A percentile compares a stretch with the other conserved stretches of the same genome.
phyloP scores from a whole-genome alignment of 1,140 invertebrate genomes.

The Galleria mellonella region DNA sequence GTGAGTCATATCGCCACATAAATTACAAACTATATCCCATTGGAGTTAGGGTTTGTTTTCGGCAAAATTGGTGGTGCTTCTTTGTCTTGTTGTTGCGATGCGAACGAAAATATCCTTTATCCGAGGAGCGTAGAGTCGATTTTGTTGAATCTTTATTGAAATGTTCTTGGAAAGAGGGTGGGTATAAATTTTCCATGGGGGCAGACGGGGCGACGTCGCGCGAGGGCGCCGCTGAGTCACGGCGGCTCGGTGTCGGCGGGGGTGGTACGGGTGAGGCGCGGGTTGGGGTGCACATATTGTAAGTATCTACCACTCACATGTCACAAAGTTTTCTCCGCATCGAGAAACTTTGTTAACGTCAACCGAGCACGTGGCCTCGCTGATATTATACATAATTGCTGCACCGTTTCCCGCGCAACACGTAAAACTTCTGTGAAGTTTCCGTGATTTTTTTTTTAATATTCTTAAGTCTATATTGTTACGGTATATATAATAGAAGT shows the following conservation, averaged over 20 bases:
- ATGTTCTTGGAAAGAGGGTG: conserved; percentile 66
- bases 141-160: conserved; percentile 28
- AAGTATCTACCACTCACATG: conserved; percentile 70
- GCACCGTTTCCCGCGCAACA: conserved; percentile 40
- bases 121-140: conserved; percentile 30
- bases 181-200: conserved; percentile 72
- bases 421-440: conserved; percentile 14
- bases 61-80: conserved; percentile 56
- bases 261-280: conserved; percentile 6
- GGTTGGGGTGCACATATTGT: conserved; percentile 50
- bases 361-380: conserved; percentile 67
- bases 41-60: conserved; percentile 69
- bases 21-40: conserved; percentile 68
- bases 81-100: conserved; percentile 46
- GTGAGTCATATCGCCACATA: conserved; percentile 54
- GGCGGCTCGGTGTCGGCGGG: conserved; percentile 32
- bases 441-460: no score
- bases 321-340: conserved; percentile 72
- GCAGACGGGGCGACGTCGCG: conserved; percentile 67
- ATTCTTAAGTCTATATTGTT: no score
- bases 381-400: conserved; percentile 57
- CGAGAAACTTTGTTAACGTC: conserved; percentile 72
- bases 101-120: conserved; percentile 41
- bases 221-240: conserved; percentile 69
- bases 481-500: no score